A percentile compares a stretch with the other conserved stretches of the same genome.
Conservation (phyloP, 2,113 vertebrate genomes). For the Pycnonotus jocosus region DNA sequence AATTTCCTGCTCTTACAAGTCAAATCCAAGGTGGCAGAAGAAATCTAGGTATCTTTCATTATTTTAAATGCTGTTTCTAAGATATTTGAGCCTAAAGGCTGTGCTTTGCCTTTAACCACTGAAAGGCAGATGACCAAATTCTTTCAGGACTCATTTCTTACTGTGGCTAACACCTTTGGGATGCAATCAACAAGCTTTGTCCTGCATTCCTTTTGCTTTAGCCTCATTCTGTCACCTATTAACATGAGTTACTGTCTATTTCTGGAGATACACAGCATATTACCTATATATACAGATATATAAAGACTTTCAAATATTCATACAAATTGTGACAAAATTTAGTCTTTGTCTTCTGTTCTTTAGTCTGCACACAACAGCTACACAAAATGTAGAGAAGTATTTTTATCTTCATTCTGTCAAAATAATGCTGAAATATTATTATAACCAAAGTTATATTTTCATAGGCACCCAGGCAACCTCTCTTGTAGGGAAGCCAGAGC, state of each 20-base stretch:
- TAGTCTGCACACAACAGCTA: neutral
- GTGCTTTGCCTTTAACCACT: neutral
- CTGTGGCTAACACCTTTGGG: neutral
- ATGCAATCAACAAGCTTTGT: neutral
- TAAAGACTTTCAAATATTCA: neutral
- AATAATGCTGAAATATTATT: neutral
- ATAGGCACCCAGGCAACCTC: neutral
- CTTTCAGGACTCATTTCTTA: neutral
- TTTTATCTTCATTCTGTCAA: neutral
- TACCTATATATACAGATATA: neutral
- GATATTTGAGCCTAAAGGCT: neutral
- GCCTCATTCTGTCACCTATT: neutral
- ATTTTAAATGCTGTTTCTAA: neutral
- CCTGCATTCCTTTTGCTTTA: neutral
- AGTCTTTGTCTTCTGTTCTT: neutral
- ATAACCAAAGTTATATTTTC: neutral
- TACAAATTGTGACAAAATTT: neutral
- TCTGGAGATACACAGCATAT: neutral
- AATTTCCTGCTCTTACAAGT: neutral
- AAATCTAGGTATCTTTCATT: neutral
- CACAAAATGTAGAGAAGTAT: neutral
- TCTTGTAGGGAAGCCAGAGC: neutral
- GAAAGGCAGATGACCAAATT: neutral
- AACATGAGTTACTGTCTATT: neutral
- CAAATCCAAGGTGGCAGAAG: neutral